Percentiles rank a stretch among this genome's conserved stretches.
phyloP scores from a whole-genome alignment of 2,797 vertebrate species.

The Avahi laniger region DNA sequence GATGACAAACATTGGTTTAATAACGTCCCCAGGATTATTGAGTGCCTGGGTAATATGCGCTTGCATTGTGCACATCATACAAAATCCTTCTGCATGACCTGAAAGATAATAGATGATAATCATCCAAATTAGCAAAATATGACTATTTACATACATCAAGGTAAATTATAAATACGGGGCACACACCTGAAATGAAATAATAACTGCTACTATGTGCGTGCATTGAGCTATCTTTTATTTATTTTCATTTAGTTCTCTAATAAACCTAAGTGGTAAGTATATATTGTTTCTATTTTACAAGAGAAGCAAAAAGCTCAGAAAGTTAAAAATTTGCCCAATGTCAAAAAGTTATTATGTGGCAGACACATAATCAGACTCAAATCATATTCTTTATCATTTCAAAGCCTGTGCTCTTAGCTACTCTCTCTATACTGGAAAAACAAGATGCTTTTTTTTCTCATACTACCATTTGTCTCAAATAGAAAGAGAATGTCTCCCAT shows the following conservation, averaged over 20 bases:
- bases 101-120: constrained; percentile 51
- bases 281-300: neutral
- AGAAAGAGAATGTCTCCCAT: neutral
- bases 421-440: neutral
- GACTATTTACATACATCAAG: neutral
- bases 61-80: constrained; percentile 99
- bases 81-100: constrained; percentile 96
- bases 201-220: neutral
- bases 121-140: neutral
- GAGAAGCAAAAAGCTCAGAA: neutral
- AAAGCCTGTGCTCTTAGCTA: neutral
- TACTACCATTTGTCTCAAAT: neutral
- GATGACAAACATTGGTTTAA: constrained; percentile 95
- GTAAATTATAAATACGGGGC: neutral
- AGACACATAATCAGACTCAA: neutral
- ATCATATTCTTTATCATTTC: neutral
- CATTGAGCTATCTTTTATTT: neutral
- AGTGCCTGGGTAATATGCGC: constrained; percentile 95
- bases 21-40: constrained; percentile 94
- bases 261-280: neutral
- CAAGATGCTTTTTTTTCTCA: neutral
- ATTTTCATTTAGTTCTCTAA: neutral
- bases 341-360: neutral
- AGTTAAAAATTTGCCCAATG: neutral
- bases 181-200: neutral